Evolutionary conservation across 2,113 vertebrate species (phyloP).

Genomic region (Tragelaphus strepsiceros): DNA sequence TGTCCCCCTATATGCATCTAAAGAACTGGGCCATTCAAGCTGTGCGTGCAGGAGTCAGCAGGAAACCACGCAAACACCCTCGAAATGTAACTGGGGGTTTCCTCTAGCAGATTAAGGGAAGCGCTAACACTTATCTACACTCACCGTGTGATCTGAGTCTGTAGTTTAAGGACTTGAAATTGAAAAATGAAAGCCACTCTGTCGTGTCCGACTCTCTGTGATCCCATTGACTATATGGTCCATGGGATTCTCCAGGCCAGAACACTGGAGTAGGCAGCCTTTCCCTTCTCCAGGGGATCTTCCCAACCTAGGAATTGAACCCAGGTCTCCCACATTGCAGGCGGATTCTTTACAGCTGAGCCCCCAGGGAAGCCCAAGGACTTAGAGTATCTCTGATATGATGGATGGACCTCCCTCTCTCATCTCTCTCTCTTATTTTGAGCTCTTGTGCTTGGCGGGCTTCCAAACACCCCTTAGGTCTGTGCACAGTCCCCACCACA

Average conservation of each 20-base stretch:
- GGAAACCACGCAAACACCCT: neutral
- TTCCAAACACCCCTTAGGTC: neutral
- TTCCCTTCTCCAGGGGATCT: neutral
- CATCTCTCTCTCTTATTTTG: neutral
- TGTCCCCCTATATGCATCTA: rapidly evolving
- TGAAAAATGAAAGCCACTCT: neutral
- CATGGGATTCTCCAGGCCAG: neutral
- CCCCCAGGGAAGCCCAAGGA: neutral
- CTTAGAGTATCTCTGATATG: neutral
- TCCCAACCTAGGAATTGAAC: neutral
- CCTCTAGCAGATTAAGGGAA: neutral
- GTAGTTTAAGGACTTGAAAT: neutral
- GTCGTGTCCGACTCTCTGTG: rapidly evolving
- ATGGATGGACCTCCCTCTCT: neutral
- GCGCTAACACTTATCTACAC: neutral
- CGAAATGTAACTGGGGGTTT: neutral
- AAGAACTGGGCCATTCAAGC: neutral
- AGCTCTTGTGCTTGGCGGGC: neutral
- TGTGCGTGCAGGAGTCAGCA: rapidly evolving
- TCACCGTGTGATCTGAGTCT: too few species aligned
- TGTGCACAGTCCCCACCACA: rapidly evolving
- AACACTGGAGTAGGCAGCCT: neutral
- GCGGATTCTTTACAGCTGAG: neutral
- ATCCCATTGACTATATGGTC: neutral
- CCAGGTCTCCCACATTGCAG: neutral